phyloP scores from a whole-genome alignment of 2,888 invertebrate genomes.

The Lapara coniferarum region DNA sequence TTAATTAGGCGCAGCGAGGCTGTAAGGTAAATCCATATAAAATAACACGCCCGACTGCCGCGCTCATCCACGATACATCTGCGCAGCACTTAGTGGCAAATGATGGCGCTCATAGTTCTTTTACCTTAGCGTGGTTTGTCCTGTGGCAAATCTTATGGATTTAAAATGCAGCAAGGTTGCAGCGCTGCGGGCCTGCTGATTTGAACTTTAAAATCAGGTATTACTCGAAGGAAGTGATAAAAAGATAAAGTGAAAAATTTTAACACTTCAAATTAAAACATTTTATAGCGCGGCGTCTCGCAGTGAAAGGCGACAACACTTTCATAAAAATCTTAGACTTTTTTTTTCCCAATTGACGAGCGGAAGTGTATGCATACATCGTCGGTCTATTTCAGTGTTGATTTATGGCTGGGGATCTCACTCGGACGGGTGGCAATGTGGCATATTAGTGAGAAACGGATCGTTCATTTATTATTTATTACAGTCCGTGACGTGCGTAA shows the following conservation, averaged over 20 bases:
- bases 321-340: constrained; percentile 61
- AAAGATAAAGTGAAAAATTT: constrained; percentile 42
- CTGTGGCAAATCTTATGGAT: too few species aligned
- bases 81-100: too few species aligned
- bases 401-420: constrained; percentile 69
- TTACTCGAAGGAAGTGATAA: constrained; percentile 47
- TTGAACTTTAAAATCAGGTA: constrained; percentile 43
- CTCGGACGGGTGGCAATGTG: constrained; percentile 66
- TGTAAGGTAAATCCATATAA: too few species aligned
- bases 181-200: constrained; percentile 25
- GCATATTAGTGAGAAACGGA: constrained; percentile 68
- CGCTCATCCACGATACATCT: too few species aligned
- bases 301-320: constrained; percentile 45
- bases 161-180: too few species aligned
- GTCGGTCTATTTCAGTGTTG: constrained; percentile 77
- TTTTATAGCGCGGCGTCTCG: constrained; percentile 44
- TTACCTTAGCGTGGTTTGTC: too few species aligned
- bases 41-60: too few species aligned
- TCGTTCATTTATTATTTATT: constrained; percentile 69
- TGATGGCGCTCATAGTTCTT: too few species aligned
- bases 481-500: constrained; percentile 53
- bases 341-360: constrained; percentile 66
- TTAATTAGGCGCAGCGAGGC: too few species aligned
- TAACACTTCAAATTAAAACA: constrained; percentile 42
- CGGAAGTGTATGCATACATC: constrained; percentile 64